Evolutionary conservation across 2,113 vertebrate species (phyloP).

Genomic region (Tauraco erythrolophus): DNA sequence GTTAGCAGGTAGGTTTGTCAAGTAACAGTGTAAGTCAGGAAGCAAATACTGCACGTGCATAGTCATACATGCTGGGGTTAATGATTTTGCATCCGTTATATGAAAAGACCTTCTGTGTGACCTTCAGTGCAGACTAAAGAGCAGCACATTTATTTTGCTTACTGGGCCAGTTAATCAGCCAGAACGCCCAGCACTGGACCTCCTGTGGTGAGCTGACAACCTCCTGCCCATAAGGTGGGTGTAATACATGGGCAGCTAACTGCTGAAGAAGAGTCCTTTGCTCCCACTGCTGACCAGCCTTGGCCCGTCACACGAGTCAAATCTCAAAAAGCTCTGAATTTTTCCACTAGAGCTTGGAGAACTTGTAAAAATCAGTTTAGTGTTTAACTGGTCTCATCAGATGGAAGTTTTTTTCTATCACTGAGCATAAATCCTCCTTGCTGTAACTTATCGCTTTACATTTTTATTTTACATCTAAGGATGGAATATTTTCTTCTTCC

Average conservation of each 20-base stretch:
- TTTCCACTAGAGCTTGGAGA: neutral
- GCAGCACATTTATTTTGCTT: neutral
- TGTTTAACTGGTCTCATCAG: neutral
- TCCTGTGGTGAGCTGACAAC: neutral
- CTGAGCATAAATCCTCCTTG: neutral
- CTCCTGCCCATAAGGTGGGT: neutral
- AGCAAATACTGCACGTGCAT: neutral
- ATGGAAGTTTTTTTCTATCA: neutral
- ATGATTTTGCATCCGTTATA: neutral
- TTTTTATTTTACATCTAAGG: neutral
- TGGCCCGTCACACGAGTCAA: neutral
- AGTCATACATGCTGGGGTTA: neutral
- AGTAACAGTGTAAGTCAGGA: neutral
- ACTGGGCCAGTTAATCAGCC: neutral
- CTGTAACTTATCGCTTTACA: neutral
- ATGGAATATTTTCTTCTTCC: neutral
- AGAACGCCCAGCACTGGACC: neutral
- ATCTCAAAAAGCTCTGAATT: neutral
- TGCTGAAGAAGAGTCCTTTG: neutral
- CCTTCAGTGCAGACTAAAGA: neutral
- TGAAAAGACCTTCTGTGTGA: neutral
- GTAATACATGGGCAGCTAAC: neutral
- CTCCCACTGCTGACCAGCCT: neutral
- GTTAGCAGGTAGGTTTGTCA: neutral
- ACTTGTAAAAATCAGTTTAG: neutral